Base-by-base conservation (phyloP, 2,113 vertebrate genomes). In the Colius striatus region DNA sequence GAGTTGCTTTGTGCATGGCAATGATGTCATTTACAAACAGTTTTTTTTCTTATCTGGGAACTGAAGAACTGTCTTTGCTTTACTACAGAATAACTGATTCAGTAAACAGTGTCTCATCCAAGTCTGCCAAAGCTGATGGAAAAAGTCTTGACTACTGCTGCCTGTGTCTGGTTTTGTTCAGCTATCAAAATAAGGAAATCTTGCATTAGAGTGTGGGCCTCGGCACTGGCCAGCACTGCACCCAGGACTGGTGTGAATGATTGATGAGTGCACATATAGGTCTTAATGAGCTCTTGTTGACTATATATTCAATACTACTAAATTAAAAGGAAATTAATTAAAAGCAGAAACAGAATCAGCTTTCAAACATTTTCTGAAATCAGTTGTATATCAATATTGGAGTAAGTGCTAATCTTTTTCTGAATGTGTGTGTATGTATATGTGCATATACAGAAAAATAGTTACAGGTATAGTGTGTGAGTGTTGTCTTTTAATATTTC, bases 201-300 rank as follows among this genome's bases (percentile, higher is more conserved):
- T 86, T 80, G 72, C 5, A 6, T 88, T 85, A 65, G 53, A 85
- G 45, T 7, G 29, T 2, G 10, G 51, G 63, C 55, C 67, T 73
- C 58, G 70, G 68, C 75, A 27, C 29, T 0, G 9, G 55, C 87
- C 78, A 92, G 54, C 1, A 0, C 51, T 79, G 62, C 2, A 3
- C 22, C 27, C 6, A 0, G 79, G 57, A n/a, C 78, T 70, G 72
- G 15, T 1, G 0, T 1, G 29, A 0, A 7, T 95, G 95, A 97
- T 95, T 96, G 93, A 95, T 80, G 82, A 80, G 72, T 93, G 85
- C 87, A 96, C 95, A 96, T 80, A 95, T 72, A 85, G 65, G 22
- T 83, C 55, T 60, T 97, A 96, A 95, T 91, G 94, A 95, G 84
- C 84, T 83, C 75, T 80, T 93, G 87, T 93, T 93, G 90, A 88